These are phyloP conservation scores for Odontophorus gujanensis DNA, from an alignment of 2,113 vertebrate genomes.

Conservation along the genomic window DNA sequence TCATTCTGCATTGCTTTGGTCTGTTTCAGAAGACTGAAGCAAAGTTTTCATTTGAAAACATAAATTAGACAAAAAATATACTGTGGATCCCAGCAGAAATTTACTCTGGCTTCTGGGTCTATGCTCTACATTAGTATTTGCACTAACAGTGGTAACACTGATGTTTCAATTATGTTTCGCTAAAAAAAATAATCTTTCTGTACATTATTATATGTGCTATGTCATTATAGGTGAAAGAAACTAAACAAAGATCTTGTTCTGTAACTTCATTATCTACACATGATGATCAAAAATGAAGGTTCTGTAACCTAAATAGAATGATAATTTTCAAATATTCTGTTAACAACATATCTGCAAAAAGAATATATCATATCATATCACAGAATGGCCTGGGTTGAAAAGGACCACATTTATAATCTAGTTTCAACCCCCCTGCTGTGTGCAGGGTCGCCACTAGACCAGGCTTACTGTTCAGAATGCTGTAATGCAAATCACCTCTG, in stretches of 20 bases:
- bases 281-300: neutral
- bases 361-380: neutral
- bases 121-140: neutral
- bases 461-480: neutral
- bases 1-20: neutral
- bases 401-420: too few relatives aligned
- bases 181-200: neutral
- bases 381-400: too few relatives aligned
- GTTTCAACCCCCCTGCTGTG: too few relatives aligned
- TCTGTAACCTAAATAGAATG: neutral
- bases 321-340: neutral
- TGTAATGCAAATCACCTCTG: neutral
- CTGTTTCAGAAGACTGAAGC: neutral
- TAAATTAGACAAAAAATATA: neutral
- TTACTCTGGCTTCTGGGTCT: neutral
- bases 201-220: neutral
- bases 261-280: neutral
- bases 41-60: neutral
- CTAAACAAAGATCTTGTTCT: neutral
- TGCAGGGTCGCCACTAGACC: too few relatives aligned
- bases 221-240: neutral
- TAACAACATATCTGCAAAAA: neutral
- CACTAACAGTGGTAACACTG: neutral
- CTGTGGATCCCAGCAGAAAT: neutral
- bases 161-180: neutral